Conservation (phyloP, 2,797 vertebrate species). For the Cephalopachus bancanus region DNA sequence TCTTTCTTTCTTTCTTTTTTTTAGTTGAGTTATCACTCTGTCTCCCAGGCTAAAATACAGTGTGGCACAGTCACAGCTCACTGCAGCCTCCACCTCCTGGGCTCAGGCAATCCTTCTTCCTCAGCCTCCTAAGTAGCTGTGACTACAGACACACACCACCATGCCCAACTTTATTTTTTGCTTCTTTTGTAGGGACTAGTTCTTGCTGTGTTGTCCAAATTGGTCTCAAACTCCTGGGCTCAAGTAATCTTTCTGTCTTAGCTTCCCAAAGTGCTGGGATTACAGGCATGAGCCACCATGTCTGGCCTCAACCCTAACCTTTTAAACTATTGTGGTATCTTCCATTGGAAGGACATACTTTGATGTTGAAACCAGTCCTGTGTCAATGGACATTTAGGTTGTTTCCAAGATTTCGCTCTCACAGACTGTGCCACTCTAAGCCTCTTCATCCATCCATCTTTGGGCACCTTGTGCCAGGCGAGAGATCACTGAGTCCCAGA, state of each 20-base stretch:
- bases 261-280: not conserved
- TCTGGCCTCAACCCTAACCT: too few species aligned
- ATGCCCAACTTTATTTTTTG: not conserved
- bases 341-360: not conserved
- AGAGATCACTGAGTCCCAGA: not conserved
- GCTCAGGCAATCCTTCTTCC: not conserved
- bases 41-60: not conserved
- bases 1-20: not conserved
- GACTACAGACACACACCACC: not conserved
- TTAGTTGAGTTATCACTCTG: not conserved
- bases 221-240: not conserved
- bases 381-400: too few species aligned
- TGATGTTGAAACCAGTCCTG: not conserved
- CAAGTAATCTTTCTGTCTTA: not conserved
- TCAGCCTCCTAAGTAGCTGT: not conserved
- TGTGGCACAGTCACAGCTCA: not conserved
- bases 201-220: not conserved
- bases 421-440: not conserved
- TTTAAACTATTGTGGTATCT: not conserved
- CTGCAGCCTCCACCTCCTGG: not conserved
- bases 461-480: not conserved
- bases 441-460: not conserved
- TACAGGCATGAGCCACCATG: not conserved
- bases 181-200: not conserved
- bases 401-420: too few species aligned